Percentiles rank a stretch among this genome's conserved stretches.
These are phyloP conservation scores for Acrocera orbiculus DNA, from an alignment of 2,888 invertebrate species.

Conservation along the genomic window DNA sequence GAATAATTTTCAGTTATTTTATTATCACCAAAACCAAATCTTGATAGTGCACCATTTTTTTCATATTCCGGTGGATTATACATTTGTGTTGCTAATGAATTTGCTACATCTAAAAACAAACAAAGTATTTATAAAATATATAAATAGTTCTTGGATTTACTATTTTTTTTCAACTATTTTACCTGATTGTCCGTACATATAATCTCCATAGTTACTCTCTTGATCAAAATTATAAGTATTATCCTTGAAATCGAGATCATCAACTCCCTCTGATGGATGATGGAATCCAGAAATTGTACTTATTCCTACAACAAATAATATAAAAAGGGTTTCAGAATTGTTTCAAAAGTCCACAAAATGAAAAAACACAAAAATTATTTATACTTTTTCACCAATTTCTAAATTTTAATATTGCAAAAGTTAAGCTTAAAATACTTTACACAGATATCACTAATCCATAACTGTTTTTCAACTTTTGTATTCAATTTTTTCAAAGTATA, in stretches of 20 bases:
- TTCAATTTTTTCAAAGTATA: too few relatives aligned
- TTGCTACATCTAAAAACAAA: constrained; percentile 28
- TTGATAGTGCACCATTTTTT: constrained; percentile 22
- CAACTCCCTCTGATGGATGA: constrained; percentile 32
- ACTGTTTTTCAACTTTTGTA: too few relatives aligned
- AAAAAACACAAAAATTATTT: constrained; percentile 16
- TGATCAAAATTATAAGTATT: constrained; percentile 36
- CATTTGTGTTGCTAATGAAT: constrained; percentile 16
- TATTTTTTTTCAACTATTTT: neutral
- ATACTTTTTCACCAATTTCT: neutral
- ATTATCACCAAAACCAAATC: constrained; percentile 41
- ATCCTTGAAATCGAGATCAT: constrained; percentile 63
- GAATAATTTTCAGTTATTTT: constrained; percentile 31
- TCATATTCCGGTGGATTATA: constrained; percentile 19
- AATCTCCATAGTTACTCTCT: constrained; percentile 19
- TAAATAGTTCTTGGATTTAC: neutral
- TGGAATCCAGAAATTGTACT: constrained; percentile 26
- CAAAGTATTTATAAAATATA: neutral
- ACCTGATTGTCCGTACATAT: constrained; percentile 18
- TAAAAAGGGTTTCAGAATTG: neutral
- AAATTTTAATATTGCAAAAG: too few relatives aligned
- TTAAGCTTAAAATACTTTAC: too few relatives aligned
- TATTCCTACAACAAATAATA: constrained; percentile 19
- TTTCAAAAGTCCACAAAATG: too few relatives aligned
- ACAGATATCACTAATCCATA: too few relatives aligned